Evolutionary conservation across 2,888 invertebrate genomes (phyloP).

Genomic region (Uloborus plumipes): DNA sequence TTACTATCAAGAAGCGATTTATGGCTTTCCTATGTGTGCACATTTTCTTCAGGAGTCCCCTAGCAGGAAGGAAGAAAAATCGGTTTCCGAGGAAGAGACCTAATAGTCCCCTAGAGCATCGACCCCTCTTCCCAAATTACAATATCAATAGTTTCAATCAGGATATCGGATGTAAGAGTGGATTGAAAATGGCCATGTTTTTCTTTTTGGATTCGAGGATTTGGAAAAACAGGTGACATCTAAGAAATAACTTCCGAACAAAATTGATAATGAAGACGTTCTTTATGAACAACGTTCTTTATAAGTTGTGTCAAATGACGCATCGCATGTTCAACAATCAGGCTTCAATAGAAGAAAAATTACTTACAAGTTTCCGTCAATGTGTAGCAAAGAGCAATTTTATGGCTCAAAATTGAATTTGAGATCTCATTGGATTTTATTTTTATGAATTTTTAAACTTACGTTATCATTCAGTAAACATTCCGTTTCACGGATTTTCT

Average conservation of each 20-base stretch:
- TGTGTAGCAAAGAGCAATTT: too few species aligned
- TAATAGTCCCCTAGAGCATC: constrained; percentile 28
- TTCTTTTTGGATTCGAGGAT: constrained; percentile 14
- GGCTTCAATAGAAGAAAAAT: too few species aligned
- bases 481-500: too few species aligned
- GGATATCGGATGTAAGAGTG: constrained; percentile 41
- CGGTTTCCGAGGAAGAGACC: constrained; percentile 28
- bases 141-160: constrained; percentile 53
- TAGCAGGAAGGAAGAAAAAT: constrained; percentile 17
- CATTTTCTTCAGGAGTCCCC: constrained; percentile 21
- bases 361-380: too few species aligned
- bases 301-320: too few species aligned
- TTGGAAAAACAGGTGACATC: constrained; percentile 29
- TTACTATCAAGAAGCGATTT: constrained; percentile 31
- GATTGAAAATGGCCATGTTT: constrained; percentile 44
- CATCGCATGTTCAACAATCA: too few species aligned
- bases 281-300: too few species aligned
- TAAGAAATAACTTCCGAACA: constrained; percentile 40
- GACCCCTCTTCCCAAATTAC: constrained; percentile 44
- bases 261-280: constrained; percentile 23
- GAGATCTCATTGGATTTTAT: too few species aligned
- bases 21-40: constrained; percentile 11
- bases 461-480: too few species aligned
- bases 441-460: too few species aligned
- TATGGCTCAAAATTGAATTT: too few species aligned